Conservation (phyloP, 2,888 invertebrate genomes). For the Pogonocherus hispidulus region DNA sequence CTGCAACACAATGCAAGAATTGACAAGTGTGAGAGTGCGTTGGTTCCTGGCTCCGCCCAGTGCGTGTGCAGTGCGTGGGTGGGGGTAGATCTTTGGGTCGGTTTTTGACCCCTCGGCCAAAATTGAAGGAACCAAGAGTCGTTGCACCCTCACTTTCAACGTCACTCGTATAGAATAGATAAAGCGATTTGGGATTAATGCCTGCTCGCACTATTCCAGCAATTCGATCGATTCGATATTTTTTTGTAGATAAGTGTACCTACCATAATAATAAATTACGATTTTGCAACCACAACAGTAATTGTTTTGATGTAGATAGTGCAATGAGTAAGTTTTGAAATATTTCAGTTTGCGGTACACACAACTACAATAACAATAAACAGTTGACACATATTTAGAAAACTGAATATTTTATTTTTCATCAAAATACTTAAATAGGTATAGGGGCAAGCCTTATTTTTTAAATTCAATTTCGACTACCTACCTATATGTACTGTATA, state of each 20-base stretch:
- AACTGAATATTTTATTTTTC: too few species aligned
- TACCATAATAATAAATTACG: not conserved
- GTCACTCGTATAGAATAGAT: constrained; percentile 6
- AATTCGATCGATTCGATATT: not conserved
- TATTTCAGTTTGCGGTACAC: too few species aligned
- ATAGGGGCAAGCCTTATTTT: too few species aligned
- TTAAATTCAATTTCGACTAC: too few species aligned
- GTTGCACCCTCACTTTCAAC: constrained; percentile 35
- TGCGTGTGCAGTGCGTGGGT: constrained; percentile 64
- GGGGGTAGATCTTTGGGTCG: constrained; percentile 59
- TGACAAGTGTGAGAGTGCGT: constrained; percentile 62
- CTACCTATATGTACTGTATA: too few species aligned
- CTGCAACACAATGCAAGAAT: constrained; percentile 55
- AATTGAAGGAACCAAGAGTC: constrained; percentile 33
- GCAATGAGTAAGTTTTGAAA: too few species aligned
- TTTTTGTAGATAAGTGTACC: not conserved
- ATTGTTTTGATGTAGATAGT: not conserved
- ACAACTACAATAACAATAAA: too few species aligned
- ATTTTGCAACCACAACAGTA: not conserved
- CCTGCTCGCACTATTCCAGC: not conserved
- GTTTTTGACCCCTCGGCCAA: constrained; percentile 63
- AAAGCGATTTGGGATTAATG: not conserved
- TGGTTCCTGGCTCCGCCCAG: constrained; percentile 61
- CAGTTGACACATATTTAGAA: too few species aligned
- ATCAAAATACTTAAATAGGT: too few species aligned